phyloP scores from a whole-genome alignment of 1,140 invertebrate genomes.

The Zaprionus vittiger region DNA sequence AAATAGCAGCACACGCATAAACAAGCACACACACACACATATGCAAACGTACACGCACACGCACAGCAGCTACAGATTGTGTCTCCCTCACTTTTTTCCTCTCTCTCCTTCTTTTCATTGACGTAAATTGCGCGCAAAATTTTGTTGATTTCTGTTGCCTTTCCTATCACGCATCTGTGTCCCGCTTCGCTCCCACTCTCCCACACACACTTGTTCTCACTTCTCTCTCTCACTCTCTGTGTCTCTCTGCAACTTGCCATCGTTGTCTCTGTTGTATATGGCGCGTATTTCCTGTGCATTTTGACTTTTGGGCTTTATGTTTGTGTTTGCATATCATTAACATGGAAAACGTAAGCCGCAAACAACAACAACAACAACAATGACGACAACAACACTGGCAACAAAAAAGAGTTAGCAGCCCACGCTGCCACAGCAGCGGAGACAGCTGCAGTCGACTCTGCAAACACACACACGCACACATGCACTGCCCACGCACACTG shows the following conservation, averaged over 20 bases:
- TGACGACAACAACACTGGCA: constrained; percentile 14
- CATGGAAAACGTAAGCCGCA: constrained; percentile 66
- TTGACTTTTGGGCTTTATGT: constrained; percentile 56
- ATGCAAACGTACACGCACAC: constrained; percentile 4
- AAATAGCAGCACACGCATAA: constrained; percentile 46
- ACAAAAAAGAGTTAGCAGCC: constrained; percentile 67
- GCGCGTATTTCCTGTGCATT: constrained; percentile 71
- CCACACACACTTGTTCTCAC: constrained; percentile 16
- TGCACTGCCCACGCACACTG: constrained; percentile 52
- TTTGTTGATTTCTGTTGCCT: constrained; percentile 65
- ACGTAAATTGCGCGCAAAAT: constrained; percentile 79
- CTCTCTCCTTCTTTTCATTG: constrained; percentile 58
- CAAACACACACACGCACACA: constrained; percentile 5
- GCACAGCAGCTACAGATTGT: neutral
- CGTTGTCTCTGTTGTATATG: constrained; percentile 56
- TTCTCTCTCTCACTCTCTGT: constrained; percentile 19
- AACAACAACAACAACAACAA: constrained; percentile 13
- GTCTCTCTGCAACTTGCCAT: neutral
- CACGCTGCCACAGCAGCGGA: constrained; percentile 49
- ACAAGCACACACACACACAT: constrained; percentile 11
- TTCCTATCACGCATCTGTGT: constrained; percentile 33
- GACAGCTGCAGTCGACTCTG: constrained; percentile 30
- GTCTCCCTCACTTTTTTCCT: neutral
- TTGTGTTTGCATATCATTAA: constrained; percentile 78
- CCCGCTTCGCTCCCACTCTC: constrained; percentile 5